A percentile compares a stretch with the other conserved stretches of the same genome.
Conservation (phyloP, 2,113 vertebrate species). For the Microtus ochrogaster region DNA sequence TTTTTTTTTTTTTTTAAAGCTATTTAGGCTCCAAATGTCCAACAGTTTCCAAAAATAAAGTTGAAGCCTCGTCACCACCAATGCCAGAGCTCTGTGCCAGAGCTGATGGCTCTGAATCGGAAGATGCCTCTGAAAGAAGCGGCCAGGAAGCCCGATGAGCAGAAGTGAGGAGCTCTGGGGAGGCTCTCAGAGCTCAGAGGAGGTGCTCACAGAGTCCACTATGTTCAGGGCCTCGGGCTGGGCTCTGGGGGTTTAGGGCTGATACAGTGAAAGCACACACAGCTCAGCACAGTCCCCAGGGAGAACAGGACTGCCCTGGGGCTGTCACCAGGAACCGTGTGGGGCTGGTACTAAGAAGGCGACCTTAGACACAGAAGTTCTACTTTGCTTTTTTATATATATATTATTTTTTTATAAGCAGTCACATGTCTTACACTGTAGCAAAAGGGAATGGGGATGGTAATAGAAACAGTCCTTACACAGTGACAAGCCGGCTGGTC, state of each 20-base stretch:
- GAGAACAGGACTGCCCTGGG: rapidly evolving
- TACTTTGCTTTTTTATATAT: background rate
- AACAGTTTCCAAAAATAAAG: constrained; percentile 56
- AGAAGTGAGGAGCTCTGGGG: background rate
- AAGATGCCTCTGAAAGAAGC: background rate
- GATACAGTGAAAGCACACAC: rapidly evolving
- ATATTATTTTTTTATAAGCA: too few relatives aligned
- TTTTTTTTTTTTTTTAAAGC: too few relatives aligned
- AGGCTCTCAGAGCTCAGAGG: background rate
- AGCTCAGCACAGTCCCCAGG: too few relatives aligned
- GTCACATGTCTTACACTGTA: background rate
- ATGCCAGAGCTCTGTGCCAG: background rate
- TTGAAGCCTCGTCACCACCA: background rate
- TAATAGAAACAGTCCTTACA: background rate
- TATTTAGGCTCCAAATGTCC: constrained; percentile 4
- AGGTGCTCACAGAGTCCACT: rapidly evolving
- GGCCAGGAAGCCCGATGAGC: background rate
- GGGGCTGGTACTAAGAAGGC: background rate
- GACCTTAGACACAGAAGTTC: background rate
- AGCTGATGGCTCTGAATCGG: background rate
- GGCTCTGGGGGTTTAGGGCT: background rate
- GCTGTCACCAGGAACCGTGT: background rate
- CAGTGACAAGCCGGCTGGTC: background rate
- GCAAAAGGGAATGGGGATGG: background rate
- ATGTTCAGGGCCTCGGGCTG: background rate